Evolutionary conservation across 2,888 invertebrate species (phyloP).

Genomic region (Drosophila nr. medialis): DNA sequence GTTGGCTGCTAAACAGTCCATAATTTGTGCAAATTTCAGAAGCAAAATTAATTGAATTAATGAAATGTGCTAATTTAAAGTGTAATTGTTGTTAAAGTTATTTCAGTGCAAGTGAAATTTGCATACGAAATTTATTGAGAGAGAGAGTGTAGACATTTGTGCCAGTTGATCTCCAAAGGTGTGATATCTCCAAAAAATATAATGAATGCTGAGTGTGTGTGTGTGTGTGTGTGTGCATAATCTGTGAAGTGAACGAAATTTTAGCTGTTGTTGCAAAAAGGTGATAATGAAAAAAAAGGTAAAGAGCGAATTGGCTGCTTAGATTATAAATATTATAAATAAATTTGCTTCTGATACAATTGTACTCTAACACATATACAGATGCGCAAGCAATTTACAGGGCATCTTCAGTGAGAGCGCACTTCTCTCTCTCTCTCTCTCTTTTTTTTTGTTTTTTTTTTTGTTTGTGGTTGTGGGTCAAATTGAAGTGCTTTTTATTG

Average conservation of each 20-base stretch:
- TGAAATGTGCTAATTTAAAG: neutral
- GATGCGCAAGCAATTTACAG: neutral
- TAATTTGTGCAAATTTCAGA: neutral
- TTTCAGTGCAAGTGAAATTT: neutral
- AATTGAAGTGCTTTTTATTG: conserved; percentile 79
- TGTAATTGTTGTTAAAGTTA: neutral
- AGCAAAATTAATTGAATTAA: neutral
- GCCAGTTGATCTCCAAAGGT: neutral
- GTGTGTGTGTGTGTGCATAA: neutral
- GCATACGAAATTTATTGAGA: neutral
- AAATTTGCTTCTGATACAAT: neutral
- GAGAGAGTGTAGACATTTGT: neutral
- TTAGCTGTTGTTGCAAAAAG: no score
- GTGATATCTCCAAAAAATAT: neutral
- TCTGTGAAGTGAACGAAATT: neutral
- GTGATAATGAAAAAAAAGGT: neutral
- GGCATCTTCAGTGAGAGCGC: neutral
- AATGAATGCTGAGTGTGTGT: neutral
- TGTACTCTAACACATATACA: neutral
- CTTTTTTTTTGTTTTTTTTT: conserved; percentile 2
- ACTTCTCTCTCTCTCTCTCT: neutral
- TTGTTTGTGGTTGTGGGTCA: conserved; percentile 66
- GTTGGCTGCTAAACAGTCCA: neutral
- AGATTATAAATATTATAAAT: neutral
- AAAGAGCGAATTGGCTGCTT: neutral